These are phyloP conservation scores for Miltochrista miniata DNA, from an alignment of 2,888 invertebrate species.

Conservation along the genomic window DNA sequence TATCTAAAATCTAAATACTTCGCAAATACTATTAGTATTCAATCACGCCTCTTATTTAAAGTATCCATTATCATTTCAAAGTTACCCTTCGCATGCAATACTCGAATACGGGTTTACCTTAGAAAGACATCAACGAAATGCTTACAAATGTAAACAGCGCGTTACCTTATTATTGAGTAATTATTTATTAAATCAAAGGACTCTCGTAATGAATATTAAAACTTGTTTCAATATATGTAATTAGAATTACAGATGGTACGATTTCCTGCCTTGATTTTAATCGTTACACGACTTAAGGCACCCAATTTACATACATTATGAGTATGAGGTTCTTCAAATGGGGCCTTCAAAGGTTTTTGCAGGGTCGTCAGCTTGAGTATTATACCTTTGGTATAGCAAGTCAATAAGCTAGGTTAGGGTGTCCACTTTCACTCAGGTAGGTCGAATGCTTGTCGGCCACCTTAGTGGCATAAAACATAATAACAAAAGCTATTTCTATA, in stretches of 20 bases:
- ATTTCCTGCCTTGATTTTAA: slow-evolving; percentile 10
- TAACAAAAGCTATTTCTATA: too few species aligned
- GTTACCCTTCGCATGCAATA: neutral
- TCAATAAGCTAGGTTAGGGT: too few species aligned
- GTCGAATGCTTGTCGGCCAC: too few species aligned
- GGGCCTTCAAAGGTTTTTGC: too few species aligned
- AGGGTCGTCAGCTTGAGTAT: too few species aligned
- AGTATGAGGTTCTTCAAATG: too few species aligned
- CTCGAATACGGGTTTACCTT: slow-evolving; percentile 11
- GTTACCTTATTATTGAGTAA: slow-evolving; percentile 35
- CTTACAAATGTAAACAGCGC: slow-evolving; percentile 35
- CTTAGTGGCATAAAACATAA: too few species aligned
- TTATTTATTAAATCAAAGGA: slow-evolving; percentile 24
- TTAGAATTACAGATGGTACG: slow-evolving; percentile 21
- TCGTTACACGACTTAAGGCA: neutral
- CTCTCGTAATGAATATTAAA: slow-evolving; percentile 21
- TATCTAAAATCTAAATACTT: slow-evolving; percentile 3
- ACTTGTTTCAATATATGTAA: slow-evolving; percentile 18
- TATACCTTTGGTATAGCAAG: too few species aligned
- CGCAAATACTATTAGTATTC: slow-evolving; percentile 4
- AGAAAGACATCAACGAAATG: slow-evolving; percentile 49
- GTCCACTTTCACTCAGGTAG: too few species aligned
- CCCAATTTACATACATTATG: too few species aligned
- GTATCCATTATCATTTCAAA: slow-evolving; percentile 21
- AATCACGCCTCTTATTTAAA: slow-evolving; percentile 10